A percentile compares a stretch with the other conserved stretches of the same genome.
These are phyloP conservation scores for Gasterosteus nipponicus DNA, from an alignment of 2,113 vertebrate species.

Conservation along the genomic window DNA sequence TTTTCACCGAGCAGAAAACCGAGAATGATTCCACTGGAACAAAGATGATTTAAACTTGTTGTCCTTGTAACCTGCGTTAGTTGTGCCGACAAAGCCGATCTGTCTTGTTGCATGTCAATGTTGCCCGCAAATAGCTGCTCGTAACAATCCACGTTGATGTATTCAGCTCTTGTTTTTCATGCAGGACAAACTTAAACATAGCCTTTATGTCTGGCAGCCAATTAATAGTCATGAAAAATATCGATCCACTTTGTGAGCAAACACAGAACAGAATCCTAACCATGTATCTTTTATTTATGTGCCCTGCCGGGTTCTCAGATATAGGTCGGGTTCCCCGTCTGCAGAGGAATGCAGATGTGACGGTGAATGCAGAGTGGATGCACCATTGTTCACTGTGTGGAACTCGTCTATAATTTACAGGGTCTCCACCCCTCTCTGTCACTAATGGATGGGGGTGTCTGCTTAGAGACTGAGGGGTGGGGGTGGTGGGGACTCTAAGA, in stretches of 20 bases:
- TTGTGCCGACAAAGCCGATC: not conserved
- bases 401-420: constrained; percentile 79
- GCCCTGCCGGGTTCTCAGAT: constrained; percentile 4
- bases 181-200: not conserved
- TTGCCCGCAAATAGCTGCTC: constrained; percentile 29
- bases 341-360: constrained; percentile 74
- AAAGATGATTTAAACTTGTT: constrained; percentile 59
- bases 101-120: constrained; percentile 31
- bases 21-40: constrained; percentile 35
- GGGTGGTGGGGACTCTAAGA: constrained; percentile 28
- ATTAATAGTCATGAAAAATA: constrained; percentile 30
- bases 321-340: constrained; percentile 48
- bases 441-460: constrained; percentile 75
- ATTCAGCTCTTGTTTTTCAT: constrained; percentile 24
- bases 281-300: constrained; percentile 58
- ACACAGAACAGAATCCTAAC: constrained; percentile 18
- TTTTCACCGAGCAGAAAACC: constrained; percentile 47
- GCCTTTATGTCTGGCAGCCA: constrained; percentile 15
- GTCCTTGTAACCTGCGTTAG: constrained; percentile 44
- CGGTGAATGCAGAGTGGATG: constrained; percentile 62
- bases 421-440: constrained; percentile 68
- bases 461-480: constrained; percentile 33
- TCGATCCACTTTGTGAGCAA: constrained; percentile 31
- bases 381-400: constrained; percentile 68
- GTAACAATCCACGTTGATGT: constrained; percentile 13